phyloP scores from a whole-genome alignment of 2,888 invertebrate genomes.

The Eupeodes luniger region DNA sequence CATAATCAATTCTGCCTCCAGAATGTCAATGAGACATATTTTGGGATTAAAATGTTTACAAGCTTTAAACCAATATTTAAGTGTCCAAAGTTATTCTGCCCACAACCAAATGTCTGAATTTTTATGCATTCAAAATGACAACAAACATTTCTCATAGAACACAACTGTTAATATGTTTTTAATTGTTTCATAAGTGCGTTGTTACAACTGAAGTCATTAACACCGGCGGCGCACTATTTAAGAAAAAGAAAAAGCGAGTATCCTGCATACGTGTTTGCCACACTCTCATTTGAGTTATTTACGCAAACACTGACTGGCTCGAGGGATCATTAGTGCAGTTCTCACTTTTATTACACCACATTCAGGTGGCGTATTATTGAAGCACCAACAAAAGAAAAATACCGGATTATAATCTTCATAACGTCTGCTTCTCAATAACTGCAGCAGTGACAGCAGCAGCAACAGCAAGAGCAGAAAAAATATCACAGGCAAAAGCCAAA shows the following conservation, averaged over 20 bases:
- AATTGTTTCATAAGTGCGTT: too few relatives aligned
- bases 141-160: too few relatives aligned
- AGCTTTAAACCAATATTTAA: too few relatives aligned
- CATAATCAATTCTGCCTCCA: too few relatives aligned
- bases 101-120: too few relatives aligned
- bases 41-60: too few relatives aligned
- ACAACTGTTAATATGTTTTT: too few relatives aligned
- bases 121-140: too few relatives aligned
- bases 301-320: background rate
- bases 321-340: background rate
- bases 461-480: background rate
- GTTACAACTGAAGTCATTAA: background rate
- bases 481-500: slow-evolving; percentile 9
- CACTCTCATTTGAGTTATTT: background rate
- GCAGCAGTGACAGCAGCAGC: background rate
- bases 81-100: too few relatives aligned
- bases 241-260: background rate
- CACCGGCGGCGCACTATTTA: background rate
- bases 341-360: background rate
- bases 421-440: slow-evolving; percentile 26
- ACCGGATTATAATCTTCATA: slow-evolving; percentile 28
- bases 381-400: background rate
- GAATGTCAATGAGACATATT: too few relatives aligned
- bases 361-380: background rate
- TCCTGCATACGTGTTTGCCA: slow-evolving; percentile 5